Evolutionary conservation across 2,113 vertebrate species (phyloP).

Genomic region (Ginglymostoma cirratum): DNA sequence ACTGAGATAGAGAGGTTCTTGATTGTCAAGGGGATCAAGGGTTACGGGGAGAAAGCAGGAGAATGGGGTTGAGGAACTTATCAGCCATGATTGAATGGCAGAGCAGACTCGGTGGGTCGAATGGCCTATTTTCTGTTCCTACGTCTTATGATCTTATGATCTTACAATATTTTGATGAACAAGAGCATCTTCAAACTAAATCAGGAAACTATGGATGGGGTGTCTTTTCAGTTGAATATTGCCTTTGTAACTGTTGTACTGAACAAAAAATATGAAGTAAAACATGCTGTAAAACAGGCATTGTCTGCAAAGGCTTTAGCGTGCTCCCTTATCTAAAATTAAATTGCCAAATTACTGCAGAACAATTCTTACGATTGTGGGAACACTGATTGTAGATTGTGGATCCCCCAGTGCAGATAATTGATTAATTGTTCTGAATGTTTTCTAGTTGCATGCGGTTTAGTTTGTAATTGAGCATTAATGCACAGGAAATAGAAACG

Average conservation of each 20-base stretch:
- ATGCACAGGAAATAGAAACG: background rate
- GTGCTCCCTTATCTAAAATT: conserved; percentile 22
- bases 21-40: too few relatives aligned
- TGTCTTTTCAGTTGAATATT: background rate
- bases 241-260: background rate
- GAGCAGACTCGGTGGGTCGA: too few relatives aligned
- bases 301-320: background rate
- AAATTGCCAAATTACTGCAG: conserved; percentile 7
- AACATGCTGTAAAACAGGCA: background rate
- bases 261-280: background rate
- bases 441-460: background rate
- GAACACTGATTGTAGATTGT: conserved; percentile 11
- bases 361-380: background rate
- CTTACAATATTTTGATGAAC: background rate
- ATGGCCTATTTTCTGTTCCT: too few relatives aligned
- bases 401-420: background rate
- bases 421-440: background rate
- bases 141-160: too few relatives aligned
- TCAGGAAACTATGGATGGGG: background rate
- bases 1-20: too few relatives aligned
- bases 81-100: too few relatives aligned
- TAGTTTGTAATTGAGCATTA: background rate
- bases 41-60: too few relatives aligned
- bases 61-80: too few relatives aligned
- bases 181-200: background rate